Evolutionary conservation across 2,113 vertebrate species (phyloP), one percentile per base, ranked within the genome.

Genomic region (Osmerus eperlanus): DNA sequence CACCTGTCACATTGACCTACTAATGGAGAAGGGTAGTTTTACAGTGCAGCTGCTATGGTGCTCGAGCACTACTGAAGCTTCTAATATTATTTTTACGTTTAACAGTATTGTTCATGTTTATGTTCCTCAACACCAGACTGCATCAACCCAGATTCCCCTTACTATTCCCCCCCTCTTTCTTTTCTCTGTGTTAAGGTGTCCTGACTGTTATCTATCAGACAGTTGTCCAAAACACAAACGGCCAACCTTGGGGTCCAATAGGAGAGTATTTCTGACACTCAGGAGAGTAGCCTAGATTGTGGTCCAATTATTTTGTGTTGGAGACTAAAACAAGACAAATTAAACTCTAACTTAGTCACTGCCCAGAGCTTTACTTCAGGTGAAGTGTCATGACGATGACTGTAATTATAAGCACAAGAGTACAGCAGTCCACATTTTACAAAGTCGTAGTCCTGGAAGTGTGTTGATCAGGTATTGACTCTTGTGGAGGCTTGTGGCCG

Each of bases 21-120:
- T 29, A 36, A 52, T 67, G n/a, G 67, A 66, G 51, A 61, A 52
- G 25, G 56, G 72, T 25, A 54, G 67, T 75, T 70, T 67, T 19
- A 73, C 68, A 70, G 65, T 28, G 73, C 66, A 78, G 78, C 80
- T 82, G 78, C 83, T 80, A 76, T 69, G 41, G 70, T 73, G 67
- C 74, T 73, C 16, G 55, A 65, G 77, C 59, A 67, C 65, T 61
- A 51, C 18, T 18, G 36, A 58, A 36, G 3, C 61, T 61, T 70
- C 41, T 21, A 29, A 69, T 58, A 0, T 28, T 62, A 63, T 64
- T 3, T 25, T 25, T 60, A 11, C 41, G 19, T 52, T 71, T 36
- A 73, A 23, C 67, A 73, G 41, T 67, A 23, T 56, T 56, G 68
- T 66, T 29, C 23, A 25, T 73, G 68, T 61, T 60, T 61, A 61